These are phyloP conservation scores for Eupithecia exiguata DNA, from an alignment of 2,888 invertebrate genomes.

Conservation along the genomic window DNA sequence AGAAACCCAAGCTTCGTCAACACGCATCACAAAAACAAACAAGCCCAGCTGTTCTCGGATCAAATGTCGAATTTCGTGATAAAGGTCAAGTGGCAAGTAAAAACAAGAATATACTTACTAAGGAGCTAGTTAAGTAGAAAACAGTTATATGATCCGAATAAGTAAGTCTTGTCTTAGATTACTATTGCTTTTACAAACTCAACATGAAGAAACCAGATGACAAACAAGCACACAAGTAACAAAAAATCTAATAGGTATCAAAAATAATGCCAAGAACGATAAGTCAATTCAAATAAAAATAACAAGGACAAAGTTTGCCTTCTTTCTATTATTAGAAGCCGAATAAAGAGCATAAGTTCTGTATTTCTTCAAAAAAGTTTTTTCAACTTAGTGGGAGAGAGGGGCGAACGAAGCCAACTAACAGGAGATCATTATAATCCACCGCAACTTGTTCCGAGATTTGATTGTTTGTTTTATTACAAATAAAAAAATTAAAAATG, in stretches of 20 bases:
- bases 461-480: constrained; percentile 49
- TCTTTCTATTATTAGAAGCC: constrained; percentile 67
- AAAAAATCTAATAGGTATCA: not conserved
- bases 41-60: constrained; percentile 57
- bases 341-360: constrained; percentile 74
- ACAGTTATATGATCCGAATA: constrained; percentile 64
- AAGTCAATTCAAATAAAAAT: constrained; percentile 38
- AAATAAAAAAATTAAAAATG: not conserved
- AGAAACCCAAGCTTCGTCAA: constrained; percentile 14
- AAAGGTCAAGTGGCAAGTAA: constrained; percentile 64
- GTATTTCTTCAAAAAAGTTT: constrained; percentile 68
- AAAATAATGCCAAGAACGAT: not conserved
- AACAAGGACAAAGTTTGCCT: constrained; percentile 60
- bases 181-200: not conserved
- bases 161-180: constrained; percentile 20
- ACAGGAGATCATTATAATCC: constrained; percentile 73
- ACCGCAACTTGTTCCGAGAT: constrained; percentile 67
- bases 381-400: constrained; percentile 59
- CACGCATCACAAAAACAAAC: constrained; percentile 32
- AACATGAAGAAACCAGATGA: not conserved
- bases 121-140: constrained; percentile 61
- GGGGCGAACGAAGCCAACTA: constrained; percentile 64
- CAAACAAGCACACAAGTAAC: not conserved
- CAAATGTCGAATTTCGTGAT: constrained; percentile 63
- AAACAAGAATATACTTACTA: constrained; percentile 68